These are phyloP conservation scores for Hippocampus guttulatus DNA, from an alignment of 2,113 vertebrate genomes.

Conservation along the genomic window DNA sequence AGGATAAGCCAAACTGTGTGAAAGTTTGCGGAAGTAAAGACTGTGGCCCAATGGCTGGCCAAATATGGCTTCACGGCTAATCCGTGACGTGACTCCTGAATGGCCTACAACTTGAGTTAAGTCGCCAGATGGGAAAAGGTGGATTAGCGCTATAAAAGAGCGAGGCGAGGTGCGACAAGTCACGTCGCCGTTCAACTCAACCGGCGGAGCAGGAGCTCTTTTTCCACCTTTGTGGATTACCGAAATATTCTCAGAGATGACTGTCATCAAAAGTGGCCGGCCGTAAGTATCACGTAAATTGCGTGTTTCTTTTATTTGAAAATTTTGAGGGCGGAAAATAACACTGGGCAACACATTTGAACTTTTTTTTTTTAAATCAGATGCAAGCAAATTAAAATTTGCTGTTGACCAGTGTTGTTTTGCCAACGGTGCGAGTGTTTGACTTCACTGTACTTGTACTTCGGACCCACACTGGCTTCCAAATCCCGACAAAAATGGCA, in stretches of 20 bases:
- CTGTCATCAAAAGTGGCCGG: conserved; percentile 62
- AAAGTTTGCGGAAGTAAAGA: not conserved
- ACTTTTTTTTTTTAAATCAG: too few species aligned
- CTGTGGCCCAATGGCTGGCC: not conserved
- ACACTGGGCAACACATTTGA: too few species aligned
- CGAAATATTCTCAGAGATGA: conserved; percentile 51
- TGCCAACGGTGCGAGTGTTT: not conserved
- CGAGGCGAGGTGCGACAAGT: conserved; percentile 14
- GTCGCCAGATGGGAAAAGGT: conserved; percentile 70
- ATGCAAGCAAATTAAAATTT: too few species aligned
- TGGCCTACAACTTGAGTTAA: conserved; percentile 47
- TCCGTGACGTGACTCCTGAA: conserved; percentile 46
- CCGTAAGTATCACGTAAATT: conserved; percentile 60
- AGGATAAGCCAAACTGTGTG: not conserved
- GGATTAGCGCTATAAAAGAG: conserved; percentile 74
- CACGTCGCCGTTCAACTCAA: not conserved
- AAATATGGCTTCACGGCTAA: conserved; percentile 54
- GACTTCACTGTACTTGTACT: not conserved
- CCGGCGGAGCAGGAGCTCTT: not conserved
- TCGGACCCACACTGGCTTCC: not conserved
- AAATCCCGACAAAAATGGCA: not conserved
- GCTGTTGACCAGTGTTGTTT: too few species aligned
- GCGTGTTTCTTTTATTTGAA: not conserved
- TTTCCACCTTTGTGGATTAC: not conserved
- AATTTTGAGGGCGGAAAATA: too few species aligned